These are phyloP conservation scores for Aphaenogaster rudis DNA, from an alignment of 1,140 invertebrate genomes.

Conservation along the genomic window DNA sequence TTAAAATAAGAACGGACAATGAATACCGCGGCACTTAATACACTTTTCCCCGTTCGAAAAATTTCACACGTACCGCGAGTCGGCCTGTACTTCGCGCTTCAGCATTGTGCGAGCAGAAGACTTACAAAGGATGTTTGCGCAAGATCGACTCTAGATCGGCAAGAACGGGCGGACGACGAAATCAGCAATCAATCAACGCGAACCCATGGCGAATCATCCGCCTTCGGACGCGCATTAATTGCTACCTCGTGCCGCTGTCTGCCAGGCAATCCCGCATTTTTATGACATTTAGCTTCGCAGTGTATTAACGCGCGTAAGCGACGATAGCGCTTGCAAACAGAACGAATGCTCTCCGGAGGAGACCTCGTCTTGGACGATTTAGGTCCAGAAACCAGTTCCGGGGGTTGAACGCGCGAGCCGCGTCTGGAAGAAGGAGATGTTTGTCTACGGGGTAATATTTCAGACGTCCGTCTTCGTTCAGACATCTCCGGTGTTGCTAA, in stretches of 20 bases:
- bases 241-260: slow-evolving; percentile 42
- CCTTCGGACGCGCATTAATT: slow-evolving; percentile 64
- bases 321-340: slow-evolving; percentile 38
- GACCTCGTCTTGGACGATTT: slow-evolving; percentile 1
- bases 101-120: background rate
- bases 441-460: slow-evolving; percentile 19
- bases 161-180: slow-evolving; percentile 44
- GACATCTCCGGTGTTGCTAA: slow-evolving; percentile 1
- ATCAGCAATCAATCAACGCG: slow-evolving; percentile 52
- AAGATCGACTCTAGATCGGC: slow-evolving; percentile 33
- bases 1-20: no score
- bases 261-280: slow-evolving; percentile 71
- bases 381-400: slow-evolving; percentile 46
- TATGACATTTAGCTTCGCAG: slow-evolving; percentile 71
- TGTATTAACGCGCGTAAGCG: background rate
- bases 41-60: background rate
- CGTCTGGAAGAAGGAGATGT: background rate
- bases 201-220: slow-evolving; percentile 42
- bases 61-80: background rate
- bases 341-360: background rate
- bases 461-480: slow-evolving; percentile 4
- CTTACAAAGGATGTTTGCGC: slow-evolving; percentile 31
- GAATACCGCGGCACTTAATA: background rate
- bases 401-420: slow-evolving; percentile 22
- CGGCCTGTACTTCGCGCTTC: background rate